These are phyloP conservation scores for Pachycephus smyrnensis DNA, from an alignment of 2,888 invertebrate genomes.

Conservation along the genomic window DNA sequence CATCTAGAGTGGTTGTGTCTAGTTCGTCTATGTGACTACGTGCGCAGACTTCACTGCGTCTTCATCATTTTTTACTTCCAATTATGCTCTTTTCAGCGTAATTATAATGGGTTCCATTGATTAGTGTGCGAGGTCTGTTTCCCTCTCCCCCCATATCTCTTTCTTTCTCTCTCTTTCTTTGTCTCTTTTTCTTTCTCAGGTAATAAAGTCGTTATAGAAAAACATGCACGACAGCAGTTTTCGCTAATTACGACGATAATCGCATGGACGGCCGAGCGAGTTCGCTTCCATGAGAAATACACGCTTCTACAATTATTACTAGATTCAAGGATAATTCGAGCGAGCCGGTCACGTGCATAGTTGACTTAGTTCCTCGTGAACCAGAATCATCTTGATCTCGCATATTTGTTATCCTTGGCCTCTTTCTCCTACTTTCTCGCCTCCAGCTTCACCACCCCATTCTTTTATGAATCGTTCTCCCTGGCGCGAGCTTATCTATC, in stretches of 20 bases:
- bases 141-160: too few species aligned
- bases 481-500: slow-evolving; percentile 1
- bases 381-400: neutral
- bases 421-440: neutral
- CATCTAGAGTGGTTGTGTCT: neutral
- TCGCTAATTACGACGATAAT: neutral
- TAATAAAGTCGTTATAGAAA: neutral
- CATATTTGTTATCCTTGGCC: neutral
- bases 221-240: neutral
- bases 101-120: neutral
- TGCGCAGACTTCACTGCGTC: neutral
- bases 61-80: neutral
- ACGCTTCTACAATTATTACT: neutral
- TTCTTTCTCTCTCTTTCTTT: too few species aligned
- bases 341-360: neutral
- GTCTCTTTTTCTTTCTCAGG: neutral
- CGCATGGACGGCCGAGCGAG: neutral
- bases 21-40: neutral
- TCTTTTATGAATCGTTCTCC: neutral
- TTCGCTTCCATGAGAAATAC: neutral
- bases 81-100: neutral
- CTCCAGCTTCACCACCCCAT: neutral
- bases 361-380: neutral
- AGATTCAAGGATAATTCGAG: neutral
- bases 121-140: neutral